Evolutionary conservation across 2,888 invertebrate species (phyloP), one percentile per base, ranked within the genome.

Genomic region (Silvanus unidentatus): DNA sequence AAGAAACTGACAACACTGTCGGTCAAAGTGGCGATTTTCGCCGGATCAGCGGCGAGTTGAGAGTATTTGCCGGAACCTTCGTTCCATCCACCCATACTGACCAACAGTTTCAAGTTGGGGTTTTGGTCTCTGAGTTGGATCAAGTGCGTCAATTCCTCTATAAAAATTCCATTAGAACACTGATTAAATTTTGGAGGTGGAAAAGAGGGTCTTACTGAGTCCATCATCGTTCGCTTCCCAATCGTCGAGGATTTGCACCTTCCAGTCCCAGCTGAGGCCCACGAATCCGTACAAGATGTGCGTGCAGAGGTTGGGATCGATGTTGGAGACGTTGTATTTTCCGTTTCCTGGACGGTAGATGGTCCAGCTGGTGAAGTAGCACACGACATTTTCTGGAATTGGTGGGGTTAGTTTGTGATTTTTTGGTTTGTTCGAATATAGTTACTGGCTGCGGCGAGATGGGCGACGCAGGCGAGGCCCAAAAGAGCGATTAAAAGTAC

Each of bases 11-110:
- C 10, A 13, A 32, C 42, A 22, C 15, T 15, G 12, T 3, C 10
- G 34, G 6, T 10, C 15, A 42, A 35, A 8, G 30, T 35, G 34
- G 14, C 2, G 14, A 16, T 14, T 37, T 68, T 52, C 0, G 38
- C 43, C 1, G 75, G 58, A 37, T 66, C 70, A 2, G 72, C 70
- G 35, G 75, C 71, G 71, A 79, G 73, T 70, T 73, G 16, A 1
- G 68, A 66, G 43, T 60, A 70, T 10, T 43, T 57, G 2, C 15
- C 35, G 64, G 74, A 55, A 1, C 68, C 70, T 64, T 84, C 83
- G 58, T 77, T 81, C 80, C 80, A 84, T 11, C 84, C 84, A 10
- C 84, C 84, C 34, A 84, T 77, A 5, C 81, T 81, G 13, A 83
- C 54, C 47, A 83, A 49, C 1, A 77, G 75, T 66, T 81, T 83